These are phyloP conservation scores for Vespertilio murinus DNA, from an alignment of 2,797 vertebrate genomes.

Conservation along the genomic window DNA sequence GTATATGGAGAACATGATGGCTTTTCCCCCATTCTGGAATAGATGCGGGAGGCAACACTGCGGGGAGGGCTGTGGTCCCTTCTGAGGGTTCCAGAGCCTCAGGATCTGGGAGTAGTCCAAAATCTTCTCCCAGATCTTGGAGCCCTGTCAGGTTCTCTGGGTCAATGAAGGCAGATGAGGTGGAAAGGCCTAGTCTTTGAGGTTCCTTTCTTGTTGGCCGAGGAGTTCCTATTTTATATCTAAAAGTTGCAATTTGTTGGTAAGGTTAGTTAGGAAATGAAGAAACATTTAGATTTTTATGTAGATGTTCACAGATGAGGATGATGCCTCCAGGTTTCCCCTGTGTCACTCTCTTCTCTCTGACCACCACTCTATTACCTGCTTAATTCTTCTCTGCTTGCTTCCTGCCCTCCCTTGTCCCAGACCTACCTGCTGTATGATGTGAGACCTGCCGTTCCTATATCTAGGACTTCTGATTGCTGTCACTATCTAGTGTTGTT, in stretches of 20 bases:
- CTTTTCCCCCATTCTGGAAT: not conserved
- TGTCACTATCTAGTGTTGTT: not conserved
- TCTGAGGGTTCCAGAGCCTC: not conserved
- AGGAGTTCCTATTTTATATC: not conserved
- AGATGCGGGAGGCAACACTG: rapidly evolving
- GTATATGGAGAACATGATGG: not conserved
- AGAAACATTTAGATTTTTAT: not conserved
- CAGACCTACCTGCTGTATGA: not conserved
- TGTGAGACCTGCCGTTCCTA: not conserved
- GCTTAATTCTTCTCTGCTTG: not conserved
- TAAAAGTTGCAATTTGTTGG: not conserved
- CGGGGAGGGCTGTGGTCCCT: not conserved
- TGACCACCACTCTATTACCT: not conserved
- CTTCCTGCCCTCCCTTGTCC: not conserved
- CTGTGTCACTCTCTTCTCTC: not conserved
- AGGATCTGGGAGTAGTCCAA: not conserved
- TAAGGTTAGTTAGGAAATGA: not conserved
- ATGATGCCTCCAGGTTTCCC: not conserved
- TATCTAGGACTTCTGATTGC: not conserved
- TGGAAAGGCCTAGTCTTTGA: not conserved
- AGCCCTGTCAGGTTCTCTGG: not conserved
- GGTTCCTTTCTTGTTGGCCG: not conserved
- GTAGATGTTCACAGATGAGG: not conserved
- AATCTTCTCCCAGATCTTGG: not conserved
- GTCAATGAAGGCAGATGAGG: not conserved